Evolutionary conservation across 2,888 invertebrate species (phyloP).

Genomic region (Osedax fenrisi): DNA sequence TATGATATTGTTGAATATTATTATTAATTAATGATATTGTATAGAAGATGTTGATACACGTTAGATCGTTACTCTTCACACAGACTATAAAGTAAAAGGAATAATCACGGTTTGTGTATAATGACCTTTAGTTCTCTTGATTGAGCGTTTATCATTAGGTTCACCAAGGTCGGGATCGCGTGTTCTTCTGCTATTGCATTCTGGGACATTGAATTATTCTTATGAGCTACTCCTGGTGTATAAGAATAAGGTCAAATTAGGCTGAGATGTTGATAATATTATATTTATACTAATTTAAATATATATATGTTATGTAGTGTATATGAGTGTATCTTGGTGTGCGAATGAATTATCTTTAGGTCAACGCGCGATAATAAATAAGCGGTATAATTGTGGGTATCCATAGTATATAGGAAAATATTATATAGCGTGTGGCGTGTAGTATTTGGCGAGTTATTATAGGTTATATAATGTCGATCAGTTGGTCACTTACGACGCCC

Average conservation of each 20-base stretch:
- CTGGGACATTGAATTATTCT: slow-evolving; percentile 47
- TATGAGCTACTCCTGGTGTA: slow-evolving; percentile 49
- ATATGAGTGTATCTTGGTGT: no score
- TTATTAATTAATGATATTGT: not conserved
- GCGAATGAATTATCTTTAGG: no score
- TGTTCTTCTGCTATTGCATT: slow-evolving; percentile 46
- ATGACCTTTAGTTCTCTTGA: slow-evolving; percentile 42
- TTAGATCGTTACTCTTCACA: not conserved
- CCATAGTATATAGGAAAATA: not conserved
- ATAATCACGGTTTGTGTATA: not conserved
- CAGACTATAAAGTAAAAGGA: not conserved
- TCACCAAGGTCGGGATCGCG: slow-evolving; percentile 44
- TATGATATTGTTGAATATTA: not conserved
- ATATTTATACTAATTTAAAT: no score
- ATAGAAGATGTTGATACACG: not conserved
- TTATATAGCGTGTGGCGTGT: not conserved
- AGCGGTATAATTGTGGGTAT: not conserved
- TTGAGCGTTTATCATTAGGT: slow-evolving; percentile 41
- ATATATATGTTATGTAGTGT: no score
- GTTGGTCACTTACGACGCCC: no score
- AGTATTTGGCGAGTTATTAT: no score
- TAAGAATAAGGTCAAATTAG: no score
- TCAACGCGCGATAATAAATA: no score
- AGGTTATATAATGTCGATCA: no score
- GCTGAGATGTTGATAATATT: no score